Percentiles rank a stretch among this genome's conserved stretches.
phyloP scores from a whole-genome alignment of 1,140 invertebrate species.

The Macrobrachium nipponense region DNA sequence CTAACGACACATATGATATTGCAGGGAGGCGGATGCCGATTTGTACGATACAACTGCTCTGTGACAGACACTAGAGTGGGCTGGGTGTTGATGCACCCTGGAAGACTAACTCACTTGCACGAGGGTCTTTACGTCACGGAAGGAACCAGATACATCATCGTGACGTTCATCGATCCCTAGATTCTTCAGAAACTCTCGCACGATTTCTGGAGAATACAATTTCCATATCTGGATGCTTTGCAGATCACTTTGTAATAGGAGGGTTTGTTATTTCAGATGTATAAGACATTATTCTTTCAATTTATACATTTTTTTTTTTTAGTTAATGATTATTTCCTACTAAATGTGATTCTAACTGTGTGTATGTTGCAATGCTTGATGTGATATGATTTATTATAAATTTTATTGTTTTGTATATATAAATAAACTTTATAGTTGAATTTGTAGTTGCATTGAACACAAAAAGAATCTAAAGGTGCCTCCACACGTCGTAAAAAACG shows the following conservation, averaged over 20 bases:
- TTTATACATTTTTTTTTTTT: no score
- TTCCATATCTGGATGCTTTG: not conserved
- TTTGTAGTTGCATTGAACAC: no score
- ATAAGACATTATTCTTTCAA: no score
- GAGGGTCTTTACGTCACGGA: conserved; percentile 74
- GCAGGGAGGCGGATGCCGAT: conserved; percentile 94
- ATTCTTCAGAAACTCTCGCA: not conserved
- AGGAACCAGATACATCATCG: conserved; percentile 97
- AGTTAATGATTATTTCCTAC: no score
- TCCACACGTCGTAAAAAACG: no score
- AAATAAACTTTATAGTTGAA: no score
- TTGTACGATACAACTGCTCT: conserved; percentile 96
- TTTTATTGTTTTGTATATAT: no score
- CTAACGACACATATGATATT: conserved; percentile 38
- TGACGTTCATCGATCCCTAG: conserved; percentile 95
- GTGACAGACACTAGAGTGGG: conserved; percentile 87
- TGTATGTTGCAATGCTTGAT: no score
- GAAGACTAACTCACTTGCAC: conserved; percentile 79
- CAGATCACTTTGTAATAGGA: not conserved
- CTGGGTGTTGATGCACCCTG: conserved; percentile 98
- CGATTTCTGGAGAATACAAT: not conserved
- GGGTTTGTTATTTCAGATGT: no score
- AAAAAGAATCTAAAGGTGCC: no score
- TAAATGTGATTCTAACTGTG: no score
- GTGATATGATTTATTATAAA: no score